phyloP scores from a whole-genome alignment of 2,797 vertebrate species.

The Danio choprae region DNA sequence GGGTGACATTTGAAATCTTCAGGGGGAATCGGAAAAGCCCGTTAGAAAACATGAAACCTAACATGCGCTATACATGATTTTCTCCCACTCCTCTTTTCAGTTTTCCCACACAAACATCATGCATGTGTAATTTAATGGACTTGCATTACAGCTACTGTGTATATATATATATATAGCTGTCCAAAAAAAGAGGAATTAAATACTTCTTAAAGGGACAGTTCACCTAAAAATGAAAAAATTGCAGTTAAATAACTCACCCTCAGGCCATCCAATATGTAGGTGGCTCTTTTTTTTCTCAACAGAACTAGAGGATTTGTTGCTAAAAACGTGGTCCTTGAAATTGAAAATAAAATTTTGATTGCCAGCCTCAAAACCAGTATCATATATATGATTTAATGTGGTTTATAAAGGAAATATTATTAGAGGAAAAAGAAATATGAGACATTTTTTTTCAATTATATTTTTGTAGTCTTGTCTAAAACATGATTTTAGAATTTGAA shows the following conservation, averaged over 20 bases:
- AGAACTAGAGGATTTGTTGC: too few relatives aligned
- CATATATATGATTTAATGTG: neutral
- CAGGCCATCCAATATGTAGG: too few relatives aligned
- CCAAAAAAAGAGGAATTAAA: too few relatives aligned
- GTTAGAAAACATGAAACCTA: conserved; percentile 40
- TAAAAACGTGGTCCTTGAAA: too few relatives aligned
- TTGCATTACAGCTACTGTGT: neutral
- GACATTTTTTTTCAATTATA: neutral
- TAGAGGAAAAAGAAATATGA: neutral
- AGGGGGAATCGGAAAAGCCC: conserved; percentile 32
- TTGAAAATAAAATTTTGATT: neutral
- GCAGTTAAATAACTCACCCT: too few relatives aligned
- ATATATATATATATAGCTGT: too few relatives aligned
- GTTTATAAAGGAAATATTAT: neutral
- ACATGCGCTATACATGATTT: conserved; percentile 25
- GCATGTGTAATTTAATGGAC: neutral
- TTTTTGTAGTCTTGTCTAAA: neutral
- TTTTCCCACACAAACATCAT: neutral
- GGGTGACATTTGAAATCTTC: conserved; percentile 50
- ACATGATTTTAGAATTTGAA: neutral
- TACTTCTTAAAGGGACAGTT: too few relatives aligned
- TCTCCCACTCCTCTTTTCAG: neutral
- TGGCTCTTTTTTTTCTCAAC: too few relatives aligned
- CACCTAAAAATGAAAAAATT: too few relatives aligned
- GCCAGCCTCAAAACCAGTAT: neutral